These are phyloP conservation scores for Acrocephalus scirpaceus DNA, from an alignment of 2,797 vertebrate species.

Conservation along the genomic window DNA sequence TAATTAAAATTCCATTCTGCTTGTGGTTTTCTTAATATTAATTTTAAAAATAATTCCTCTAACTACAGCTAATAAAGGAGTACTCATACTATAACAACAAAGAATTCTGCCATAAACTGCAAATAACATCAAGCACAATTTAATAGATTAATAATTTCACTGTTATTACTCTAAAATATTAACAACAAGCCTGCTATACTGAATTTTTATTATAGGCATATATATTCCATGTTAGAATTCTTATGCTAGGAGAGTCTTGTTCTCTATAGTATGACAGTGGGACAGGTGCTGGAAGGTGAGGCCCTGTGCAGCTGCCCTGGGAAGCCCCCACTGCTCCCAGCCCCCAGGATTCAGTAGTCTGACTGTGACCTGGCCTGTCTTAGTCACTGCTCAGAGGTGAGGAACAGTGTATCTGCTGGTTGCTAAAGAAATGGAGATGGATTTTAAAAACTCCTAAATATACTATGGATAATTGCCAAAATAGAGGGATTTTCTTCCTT, in stretches of 20 bases:
- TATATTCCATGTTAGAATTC: neutral
- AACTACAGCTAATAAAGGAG: neutral
- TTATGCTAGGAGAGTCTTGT: neutral
- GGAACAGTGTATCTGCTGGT: neutral
- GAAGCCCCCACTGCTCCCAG: fast-evolving
- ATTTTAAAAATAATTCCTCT: neutral
- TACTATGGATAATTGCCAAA: neutral
- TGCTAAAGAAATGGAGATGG: neutral
- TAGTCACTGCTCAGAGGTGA: neutral
- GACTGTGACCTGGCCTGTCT: neutral
- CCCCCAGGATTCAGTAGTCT: too few species aligned
- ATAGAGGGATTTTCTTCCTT: neutral
- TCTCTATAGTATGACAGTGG: fast-evolving
- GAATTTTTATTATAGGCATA: neutral
- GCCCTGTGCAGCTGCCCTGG: neutral
- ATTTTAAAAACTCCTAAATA: fast-evolving
- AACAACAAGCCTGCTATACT: neutral
- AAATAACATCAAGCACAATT: neutral
- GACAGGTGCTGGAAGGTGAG: neutral
- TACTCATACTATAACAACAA: neutral
- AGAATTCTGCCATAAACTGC: neutral
- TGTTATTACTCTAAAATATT: neutral
- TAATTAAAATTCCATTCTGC: neutral
- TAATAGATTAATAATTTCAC: neutral
- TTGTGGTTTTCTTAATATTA: neutral